phyloP scores from a whole-genome alignment of 2,797 vertebrate species.

The Helostoma temminkii region DNA sequence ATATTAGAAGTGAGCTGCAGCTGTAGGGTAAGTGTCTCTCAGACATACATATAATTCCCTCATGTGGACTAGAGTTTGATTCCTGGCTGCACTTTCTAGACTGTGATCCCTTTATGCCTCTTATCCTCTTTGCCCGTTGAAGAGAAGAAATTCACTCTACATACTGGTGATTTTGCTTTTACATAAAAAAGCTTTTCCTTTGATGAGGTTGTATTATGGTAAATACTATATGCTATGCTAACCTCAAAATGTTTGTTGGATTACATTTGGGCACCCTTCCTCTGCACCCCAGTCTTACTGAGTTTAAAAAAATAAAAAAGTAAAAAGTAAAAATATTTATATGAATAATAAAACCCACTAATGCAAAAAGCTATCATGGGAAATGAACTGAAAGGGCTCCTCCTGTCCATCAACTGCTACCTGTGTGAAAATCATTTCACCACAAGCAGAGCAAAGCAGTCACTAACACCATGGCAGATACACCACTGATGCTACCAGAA shows the following conservation, averaged over 20 bases:
- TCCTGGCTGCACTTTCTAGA: conserved; percentile 58
- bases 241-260: conserved; percentile 63
- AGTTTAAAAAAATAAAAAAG: no score
- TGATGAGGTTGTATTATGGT: conserved; percentile 58
- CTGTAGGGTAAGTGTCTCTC: conserved; percentile 52
- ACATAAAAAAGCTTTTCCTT: conserved; percentile 28
- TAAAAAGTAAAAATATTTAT: conserved; percentile 46
- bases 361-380: conserved; percentile 39
- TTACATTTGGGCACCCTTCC: conserved; percentile 49
- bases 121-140: conserved; percentile 58
- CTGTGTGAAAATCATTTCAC: conserved; percentile 57
- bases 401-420: conserved; percentile 49
- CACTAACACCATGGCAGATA: conserved; percentile 36
- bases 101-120: conserved; percentile 66
- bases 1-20: conserved; percentile 61
- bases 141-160: conserved; percentile 34
- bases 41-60: conserved; percentile 62
- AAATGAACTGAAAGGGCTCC: conserved; percentile 40
- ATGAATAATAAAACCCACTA: conserved; percentile 57
- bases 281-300: conserved; percentile 34
- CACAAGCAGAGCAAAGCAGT: conserved; percentile 53
- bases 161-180: conserved; percentile 48
- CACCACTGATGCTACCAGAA: conserved; percentile 19
- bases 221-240: conserved; percentile 74
- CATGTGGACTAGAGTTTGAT: conserved; percentile 62